Evolutionary conservation across 2,113 vertebrate genomes (phyloP).

Genomic region (Pterocles gutturalis): DNA sequence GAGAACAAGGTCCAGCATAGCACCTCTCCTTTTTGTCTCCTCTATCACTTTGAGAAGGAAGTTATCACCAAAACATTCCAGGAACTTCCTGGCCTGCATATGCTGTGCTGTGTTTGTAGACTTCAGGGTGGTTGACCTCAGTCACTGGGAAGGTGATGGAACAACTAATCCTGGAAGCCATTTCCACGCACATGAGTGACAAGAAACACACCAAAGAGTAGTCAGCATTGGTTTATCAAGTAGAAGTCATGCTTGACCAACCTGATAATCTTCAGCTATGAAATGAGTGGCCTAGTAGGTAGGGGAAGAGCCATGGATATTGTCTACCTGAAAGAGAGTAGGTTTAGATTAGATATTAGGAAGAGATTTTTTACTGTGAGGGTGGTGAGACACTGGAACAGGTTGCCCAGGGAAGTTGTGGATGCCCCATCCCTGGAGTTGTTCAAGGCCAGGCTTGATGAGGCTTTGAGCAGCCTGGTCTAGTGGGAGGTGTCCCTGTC

Average conservation of each 20-base stretch:
- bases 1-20: too few species aligned
- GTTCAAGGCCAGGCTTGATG: not conserved
- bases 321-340: not conserved
- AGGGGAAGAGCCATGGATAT: not conserved
- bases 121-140: not conserved
- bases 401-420: not conserved
- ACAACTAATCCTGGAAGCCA: not conserved
- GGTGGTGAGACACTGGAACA: not conserved
- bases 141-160: not conserved
- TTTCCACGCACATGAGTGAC: not conserved
- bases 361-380: not conserved
- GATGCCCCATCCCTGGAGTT: not conserved
- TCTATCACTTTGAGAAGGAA: too few species aligned
- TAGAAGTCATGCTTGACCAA: not conserved
- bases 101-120: too few species aligned
- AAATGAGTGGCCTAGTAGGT: not conserved
- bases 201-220: not conserved
- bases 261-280: not conserved
- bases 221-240: not conserved
- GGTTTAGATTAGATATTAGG: too few species aligned
- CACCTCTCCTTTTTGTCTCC: too few species aligned
- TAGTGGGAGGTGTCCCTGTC: too few species aligned
- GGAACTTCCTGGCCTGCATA: too few species aligned
- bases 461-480: too few species aligned
- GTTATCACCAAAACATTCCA: too few species aligned